Conservation (phyloP, 1,140 invertebrate species). For the Nilaparvata lugens region DNA sequence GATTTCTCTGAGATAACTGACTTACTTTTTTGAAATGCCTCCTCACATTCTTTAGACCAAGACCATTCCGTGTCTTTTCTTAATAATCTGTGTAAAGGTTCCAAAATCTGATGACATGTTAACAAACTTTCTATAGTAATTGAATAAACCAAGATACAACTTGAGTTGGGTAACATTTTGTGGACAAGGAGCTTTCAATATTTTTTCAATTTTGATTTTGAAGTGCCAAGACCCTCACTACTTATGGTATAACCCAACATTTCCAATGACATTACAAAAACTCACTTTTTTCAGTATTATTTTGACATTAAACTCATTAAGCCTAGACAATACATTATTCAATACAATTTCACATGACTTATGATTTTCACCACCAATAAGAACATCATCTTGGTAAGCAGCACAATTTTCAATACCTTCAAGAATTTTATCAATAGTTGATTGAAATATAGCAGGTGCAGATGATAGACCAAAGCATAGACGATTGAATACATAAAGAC, state of each 20-base stretch:
- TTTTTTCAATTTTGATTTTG: slow-evolving; percentile 5
- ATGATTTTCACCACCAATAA: slow-evolving; percentile 1
- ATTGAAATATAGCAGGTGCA: slow-evolving; percentile 32
- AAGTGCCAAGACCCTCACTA: too few species aligned
- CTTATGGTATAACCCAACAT: slow-evolving; percentile 7
- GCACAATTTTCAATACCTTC: slow-evolving; percentile 20
- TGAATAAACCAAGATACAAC: slow-evolving; percentile 10
- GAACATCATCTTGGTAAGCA: slow-evolving; percentile 7
- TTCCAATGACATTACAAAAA: neutral
- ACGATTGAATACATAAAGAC: too few species aligned
- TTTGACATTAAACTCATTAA: too few species aligned
- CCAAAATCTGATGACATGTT: too few species aligned
- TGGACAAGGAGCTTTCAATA: slow-evolving; percentile 3
- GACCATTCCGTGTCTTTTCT: neutral
- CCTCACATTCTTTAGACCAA: slow-evolving; percentile 14
- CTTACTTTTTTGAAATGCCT: slow-evolving; percentile 20
- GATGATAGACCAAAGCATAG: slow-evolving; percentile 29
- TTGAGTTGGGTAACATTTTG: slow-evolving; percentile 1
- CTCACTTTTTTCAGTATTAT: neutral
- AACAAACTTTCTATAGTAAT: too few species aligned
- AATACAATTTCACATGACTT: neutral
- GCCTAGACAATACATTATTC: slow-evolving; percentile 2
- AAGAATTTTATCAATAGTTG: slow-evolving; percentile 30
- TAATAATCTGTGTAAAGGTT: too few species aligned
- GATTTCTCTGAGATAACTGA: slow-evolving; percentile 3